Evolutionary conservation across 2,888 invertebrate species (phyloP).

Genomic region (Acronicta alni): DNA sequence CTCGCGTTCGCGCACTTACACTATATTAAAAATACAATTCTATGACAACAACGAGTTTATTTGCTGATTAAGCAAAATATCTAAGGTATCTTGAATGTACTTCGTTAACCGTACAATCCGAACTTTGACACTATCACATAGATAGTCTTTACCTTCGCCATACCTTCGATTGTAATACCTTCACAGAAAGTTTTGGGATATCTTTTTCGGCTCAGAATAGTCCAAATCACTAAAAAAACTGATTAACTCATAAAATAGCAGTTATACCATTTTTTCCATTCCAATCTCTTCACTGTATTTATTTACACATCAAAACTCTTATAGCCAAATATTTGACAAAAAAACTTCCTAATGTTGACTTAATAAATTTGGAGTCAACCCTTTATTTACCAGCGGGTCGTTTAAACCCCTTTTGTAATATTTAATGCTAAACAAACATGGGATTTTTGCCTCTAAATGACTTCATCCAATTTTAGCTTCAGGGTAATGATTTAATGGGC

Average conservation of each 20-base stretch:
- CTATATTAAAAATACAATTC: no score
- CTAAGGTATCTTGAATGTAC: no score
- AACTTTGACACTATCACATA: no score
- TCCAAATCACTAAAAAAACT: neutral
- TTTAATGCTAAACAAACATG: constrained; percentile 87
- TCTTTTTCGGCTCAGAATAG: neutral
- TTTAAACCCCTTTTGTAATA: constrained; percentile 85
- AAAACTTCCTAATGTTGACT: constrained; percentile 74
- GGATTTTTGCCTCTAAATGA: constrained; percentile 80
- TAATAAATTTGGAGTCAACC: constrained; percentile 82
- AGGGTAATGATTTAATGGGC: constrained; percentile 52
- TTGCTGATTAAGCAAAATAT: no score
- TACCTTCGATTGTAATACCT: no score
- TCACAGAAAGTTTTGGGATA: neutral
- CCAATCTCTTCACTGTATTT: constrained; percentile 57
- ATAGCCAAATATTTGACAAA: constrained; percentile 71
- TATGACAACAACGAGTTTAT: no score
- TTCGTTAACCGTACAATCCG: no score
- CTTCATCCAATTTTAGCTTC: constrained; percentile 70
- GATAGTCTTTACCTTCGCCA: no score
- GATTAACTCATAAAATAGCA: constrained; percentile 20
- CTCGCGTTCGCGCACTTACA: no score
- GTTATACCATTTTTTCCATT: constrained; percentile 25
- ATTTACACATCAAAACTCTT: constrained; percentile 66
- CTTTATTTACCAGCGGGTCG: constrained; percentile 83